Evolutionary conservation across 2,113 vertebrate species (phyloP).

Genomic region (Garra rufa): DNA sequence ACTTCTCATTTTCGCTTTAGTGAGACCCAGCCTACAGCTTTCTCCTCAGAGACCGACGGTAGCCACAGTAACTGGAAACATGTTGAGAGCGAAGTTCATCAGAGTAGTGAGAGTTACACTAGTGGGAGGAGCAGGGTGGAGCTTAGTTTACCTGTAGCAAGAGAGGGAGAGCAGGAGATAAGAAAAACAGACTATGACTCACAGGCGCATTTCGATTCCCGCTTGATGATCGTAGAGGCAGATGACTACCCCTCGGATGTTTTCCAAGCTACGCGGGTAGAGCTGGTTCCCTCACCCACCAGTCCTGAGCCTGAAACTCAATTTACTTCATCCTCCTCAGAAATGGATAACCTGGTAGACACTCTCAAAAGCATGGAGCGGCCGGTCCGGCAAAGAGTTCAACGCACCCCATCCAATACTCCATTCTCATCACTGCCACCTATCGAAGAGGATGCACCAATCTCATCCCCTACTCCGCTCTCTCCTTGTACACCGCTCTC

Average conservation of each 20-base stretch:
- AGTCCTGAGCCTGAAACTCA: slow-evolving; percentile 63
- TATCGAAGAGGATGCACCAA: slow-evolving; percentile 83
- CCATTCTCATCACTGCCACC: slow-evolving; percentile 72
- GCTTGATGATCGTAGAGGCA: slow-evolving; percentile 7
- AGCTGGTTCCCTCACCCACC: slow-evolving; percentile 67
- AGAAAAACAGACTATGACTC: slow-evolving; percentile 56
- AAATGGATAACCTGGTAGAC: slow-evolving; percentile 88
- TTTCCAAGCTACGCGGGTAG: slow-evolving; percentile 72
- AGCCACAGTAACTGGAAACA: slow-evolving; percentile 51
- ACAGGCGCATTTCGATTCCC: slow-evolving; percentile 9
- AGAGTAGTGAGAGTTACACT: slow-evolving; percentile 49
- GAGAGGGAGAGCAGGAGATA: slow-evolving; percentile 51
- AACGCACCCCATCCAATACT: slow-evolving; percentile 60
- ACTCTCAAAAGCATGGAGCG: slow-evolving; percentile 88
- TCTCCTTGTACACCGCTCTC: not conserved
- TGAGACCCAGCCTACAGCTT: slow-evolving; percentile 47
- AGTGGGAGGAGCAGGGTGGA: slow-evolving; percentile 65
- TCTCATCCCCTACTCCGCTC: not conserved
- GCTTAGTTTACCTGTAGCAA: slow-evolving; percentile 62
- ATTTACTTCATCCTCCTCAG: slow-evolving; percentile 67
- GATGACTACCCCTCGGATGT: slow-evolving; percentile 58
- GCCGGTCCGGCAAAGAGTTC: slow-evolving; percentile 70
- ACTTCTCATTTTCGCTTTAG: slow-evolving; percentile 28
- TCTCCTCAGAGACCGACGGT: slow-evolving; percentile 44
- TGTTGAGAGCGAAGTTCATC: slow-evolving; percentile 54